phyloP scores from a whole-genome alignment of 2,888 invertebrate genomes.

The Stenolophus ochropezus region DNA sequence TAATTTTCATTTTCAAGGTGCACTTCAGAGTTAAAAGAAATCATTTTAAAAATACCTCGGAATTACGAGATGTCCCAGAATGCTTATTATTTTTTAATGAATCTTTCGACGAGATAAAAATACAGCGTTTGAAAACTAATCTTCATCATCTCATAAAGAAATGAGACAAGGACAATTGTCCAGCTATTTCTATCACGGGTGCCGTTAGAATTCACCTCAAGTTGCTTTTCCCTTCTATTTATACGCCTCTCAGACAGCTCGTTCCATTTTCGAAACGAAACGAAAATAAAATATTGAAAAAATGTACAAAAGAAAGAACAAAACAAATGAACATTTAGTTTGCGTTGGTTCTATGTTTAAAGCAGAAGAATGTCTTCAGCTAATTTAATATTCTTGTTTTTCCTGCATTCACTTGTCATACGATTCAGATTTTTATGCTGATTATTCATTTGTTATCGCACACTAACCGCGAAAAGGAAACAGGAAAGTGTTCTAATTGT shows the following conservation, averaged over 20 bases:
- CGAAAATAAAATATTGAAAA: constrained; percentile 35
- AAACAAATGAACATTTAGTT: constrained; percentile 24
- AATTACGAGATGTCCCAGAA: background rate
- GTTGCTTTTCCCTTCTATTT: constrained; percentile 13
- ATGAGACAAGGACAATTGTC: constrained; percentile 33
- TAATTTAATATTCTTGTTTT: constrained; percentile 10
- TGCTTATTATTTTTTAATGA: constrained; percentile 3
- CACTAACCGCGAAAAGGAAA: background rate
- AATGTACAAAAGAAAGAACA: constrained; percentile 9
- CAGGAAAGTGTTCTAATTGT: background rate
- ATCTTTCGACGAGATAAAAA: constrained; percentile 22
- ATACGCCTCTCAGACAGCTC: constrained; percentile 26
- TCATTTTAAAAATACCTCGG: background rate
- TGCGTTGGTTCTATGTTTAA: constrained; percentile 20
- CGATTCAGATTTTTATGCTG: background rate
- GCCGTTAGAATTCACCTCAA: constrained; percentile 21
- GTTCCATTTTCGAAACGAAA: constrained; percentile 41
- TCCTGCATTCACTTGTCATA: constrained; percentile 8
- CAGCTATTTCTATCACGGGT: constrained; percentile 25
- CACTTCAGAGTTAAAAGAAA: background rate
- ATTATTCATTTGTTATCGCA: constrained; percentile 10
- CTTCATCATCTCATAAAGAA: constrained; percentile 15
- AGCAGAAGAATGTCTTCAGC: background rate
- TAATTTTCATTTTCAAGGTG: background rate
- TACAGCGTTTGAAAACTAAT: background rate